A percentile compares a stretch with the other conserved stretches of the same genome.
Evolutionary conservation across 2,797 vertebrate species (phyloP).

Genomic region (Clarias laeviceps): DNA sequence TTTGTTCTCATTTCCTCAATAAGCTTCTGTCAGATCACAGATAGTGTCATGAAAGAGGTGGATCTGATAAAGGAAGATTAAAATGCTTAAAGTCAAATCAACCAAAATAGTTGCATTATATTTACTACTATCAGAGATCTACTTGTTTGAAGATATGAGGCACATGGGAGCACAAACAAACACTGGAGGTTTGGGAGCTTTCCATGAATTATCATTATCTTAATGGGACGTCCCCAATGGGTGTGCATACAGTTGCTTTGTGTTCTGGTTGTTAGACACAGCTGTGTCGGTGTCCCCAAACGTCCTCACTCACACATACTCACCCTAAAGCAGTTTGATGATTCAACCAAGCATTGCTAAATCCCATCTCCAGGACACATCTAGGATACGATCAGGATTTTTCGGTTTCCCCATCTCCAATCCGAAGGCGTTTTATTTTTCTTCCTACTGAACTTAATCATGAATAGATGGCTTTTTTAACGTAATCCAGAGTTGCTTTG

Average conservation of each 20-base stretch:
- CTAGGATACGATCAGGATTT: background rate
- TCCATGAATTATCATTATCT: constrained; percentile 31
- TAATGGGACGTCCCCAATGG: background rate
- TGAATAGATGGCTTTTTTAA: no score
- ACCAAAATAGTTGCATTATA: background rate
- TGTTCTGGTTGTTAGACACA: background rate
- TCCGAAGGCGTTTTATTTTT: no score
- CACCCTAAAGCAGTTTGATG: background rate
- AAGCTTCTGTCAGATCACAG: constrained; percentile 22
- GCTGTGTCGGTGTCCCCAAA: background rate
- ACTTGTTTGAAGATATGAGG: constrained; percentile 4
- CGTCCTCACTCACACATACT: background rate
- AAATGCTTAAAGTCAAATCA: constrained; percentile 24
- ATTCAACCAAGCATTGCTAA: background rate
- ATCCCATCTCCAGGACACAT: background rate
- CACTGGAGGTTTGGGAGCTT: constrained; percentile 7
- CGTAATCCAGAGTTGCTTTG: no score
- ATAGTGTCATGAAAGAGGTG: background rate
- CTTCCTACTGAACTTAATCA: no score
- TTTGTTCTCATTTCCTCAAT: constrained; percentile 23
- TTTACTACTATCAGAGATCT: constrained; percentile 8
- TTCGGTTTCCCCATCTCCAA: background rate
- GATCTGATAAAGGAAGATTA: background rate
- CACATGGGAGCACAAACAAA: constrained; percentile 36
- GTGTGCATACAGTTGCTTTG: background rate